A percentile compares a stretch with the other conserved stretches of the same genome.
Conservation (phyloP, 2,113 vertebrate species). For the Tonatia bakeri region DNA sequence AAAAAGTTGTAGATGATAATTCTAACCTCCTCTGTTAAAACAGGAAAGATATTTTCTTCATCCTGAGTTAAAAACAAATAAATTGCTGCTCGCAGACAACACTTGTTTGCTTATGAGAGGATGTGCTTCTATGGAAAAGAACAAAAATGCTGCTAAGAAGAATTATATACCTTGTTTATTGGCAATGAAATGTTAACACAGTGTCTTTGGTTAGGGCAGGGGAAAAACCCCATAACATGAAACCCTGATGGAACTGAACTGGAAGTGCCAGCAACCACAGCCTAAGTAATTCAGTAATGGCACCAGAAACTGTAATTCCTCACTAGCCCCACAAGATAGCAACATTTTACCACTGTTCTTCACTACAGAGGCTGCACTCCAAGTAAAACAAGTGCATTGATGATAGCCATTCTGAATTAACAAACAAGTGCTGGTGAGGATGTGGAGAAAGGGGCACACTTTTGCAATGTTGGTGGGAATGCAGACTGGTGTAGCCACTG, state of each 20-base stretch:
- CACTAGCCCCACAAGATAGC: conserved; percentile 31
- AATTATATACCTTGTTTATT: background rate
- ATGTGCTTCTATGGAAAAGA: background rate
- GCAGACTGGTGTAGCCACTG: too few relatives aligned
- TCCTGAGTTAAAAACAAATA: background rate
- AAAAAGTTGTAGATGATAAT: background rate
- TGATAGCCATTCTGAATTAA: too few relatives aligned
- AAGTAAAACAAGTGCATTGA: background rate
- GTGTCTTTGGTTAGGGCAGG: accelerated
- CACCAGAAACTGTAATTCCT: background rate
- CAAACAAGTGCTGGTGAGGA: too few relatives aligned
- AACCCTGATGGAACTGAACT: background rate
- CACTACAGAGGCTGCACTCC: accelerated
- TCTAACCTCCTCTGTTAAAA: background rate
- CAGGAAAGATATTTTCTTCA: background rate
- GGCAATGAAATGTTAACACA: background rate
- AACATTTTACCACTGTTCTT: background rate
- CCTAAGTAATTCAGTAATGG: accelerated
- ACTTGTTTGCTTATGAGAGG: background rate
- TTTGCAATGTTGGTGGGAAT: too few relatives aligned
- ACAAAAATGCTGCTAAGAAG: background rate
- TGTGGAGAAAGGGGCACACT: too few relatives aligned
- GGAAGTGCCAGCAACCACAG: background rate
- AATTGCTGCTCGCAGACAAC: background rate
- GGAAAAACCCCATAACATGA: background rate